A percentile compares a stretch with the other conserved stretches of the same genome.
Evolutionary conservation across 2,888 invertebrate species (phyloP).

Genomic region (Polyommatus icarus): DNA sequence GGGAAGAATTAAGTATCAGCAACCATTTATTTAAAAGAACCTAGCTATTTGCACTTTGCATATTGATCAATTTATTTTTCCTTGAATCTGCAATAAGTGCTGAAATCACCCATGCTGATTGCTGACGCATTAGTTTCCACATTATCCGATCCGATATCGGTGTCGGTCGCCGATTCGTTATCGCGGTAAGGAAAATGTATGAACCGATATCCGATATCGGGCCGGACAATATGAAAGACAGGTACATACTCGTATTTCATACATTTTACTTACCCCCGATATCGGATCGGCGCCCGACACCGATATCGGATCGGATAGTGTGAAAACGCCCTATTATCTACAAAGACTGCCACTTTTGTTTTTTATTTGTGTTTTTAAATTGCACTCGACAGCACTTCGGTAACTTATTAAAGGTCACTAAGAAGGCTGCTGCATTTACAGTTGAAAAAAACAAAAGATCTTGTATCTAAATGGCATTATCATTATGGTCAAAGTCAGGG

Average conservation of each 20-base stretch:
- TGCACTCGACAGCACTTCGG: background rate
- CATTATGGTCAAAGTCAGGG: background rate
- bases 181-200: no score
- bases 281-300: no score
- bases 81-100: background rate
- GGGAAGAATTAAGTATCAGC: no score
- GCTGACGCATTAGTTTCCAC: background rate
- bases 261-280: no score
- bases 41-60: background rate
- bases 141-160: no score
- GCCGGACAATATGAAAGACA: no score
- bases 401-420: background rate
- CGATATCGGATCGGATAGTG: no score
- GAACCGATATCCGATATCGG: no score
- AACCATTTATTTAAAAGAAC: background rate
- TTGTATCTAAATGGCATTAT: background rate
- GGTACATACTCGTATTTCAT: no score
- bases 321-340: background rate
- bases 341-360: background rate
- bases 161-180: no score
- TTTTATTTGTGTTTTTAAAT: background rate
- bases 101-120: background rate
- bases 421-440: background rate
- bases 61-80: background rate
- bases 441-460: background rate